Conservation (phyloP, 2,888 invertebrate genomes). For the Apotomis capreana region DNA sequence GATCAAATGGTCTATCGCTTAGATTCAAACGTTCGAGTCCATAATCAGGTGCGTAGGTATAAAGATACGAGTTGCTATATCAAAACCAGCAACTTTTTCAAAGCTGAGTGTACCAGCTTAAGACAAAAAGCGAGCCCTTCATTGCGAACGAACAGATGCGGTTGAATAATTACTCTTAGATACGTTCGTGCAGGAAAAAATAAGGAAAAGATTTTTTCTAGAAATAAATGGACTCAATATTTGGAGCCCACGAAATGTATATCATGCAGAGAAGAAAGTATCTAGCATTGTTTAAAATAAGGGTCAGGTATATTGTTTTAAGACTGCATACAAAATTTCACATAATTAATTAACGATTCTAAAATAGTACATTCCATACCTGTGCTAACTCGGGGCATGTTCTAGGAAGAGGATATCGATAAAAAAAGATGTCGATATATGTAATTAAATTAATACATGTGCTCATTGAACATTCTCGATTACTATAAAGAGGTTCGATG, state of each 20-base stretch:
- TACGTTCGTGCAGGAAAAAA: constrained; percentile 42
- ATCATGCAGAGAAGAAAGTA: constrained; percentile 11
- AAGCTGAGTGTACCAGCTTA: constrained; percentile 38
- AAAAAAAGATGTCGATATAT: too few relatives aligned
- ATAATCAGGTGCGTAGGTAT: too few relatives aligned
- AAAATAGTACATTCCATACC: too few relatives aligned
- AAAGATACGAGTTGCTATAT: too few relatives aligned
- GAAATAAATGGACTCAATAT: constrained; percentile 41
- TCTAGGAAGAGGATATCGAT: too few relatives aligned
- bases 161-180: constrained; percentile 63
- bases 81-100: neutral
- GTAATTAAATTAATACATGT: too few relatives aligned
- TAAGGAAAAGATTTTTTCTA: constrained; percentile 36
- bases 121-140: constrained; percentile 51
- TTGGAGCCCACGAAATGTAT: constrained; percentile 33
- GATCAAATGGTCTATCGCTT: too few relatives aligned
- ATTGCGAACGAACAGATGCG: constrained; percentile 71
- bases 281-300: constrained; percentile 13
- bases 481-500: too few relatives aligned
- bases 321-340: neutral
- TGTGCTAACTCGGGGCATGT: too few relatives aligned
- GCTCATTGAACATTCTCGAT: too few relatives aligned
- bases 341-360: neutral
- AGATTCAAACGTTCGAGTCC: too few relatives aligned
- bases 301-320: neutral